Conservation (phyloP, 2,797 vertebrate genomes). For the Gymnoscopelus microlampas region DNA sequence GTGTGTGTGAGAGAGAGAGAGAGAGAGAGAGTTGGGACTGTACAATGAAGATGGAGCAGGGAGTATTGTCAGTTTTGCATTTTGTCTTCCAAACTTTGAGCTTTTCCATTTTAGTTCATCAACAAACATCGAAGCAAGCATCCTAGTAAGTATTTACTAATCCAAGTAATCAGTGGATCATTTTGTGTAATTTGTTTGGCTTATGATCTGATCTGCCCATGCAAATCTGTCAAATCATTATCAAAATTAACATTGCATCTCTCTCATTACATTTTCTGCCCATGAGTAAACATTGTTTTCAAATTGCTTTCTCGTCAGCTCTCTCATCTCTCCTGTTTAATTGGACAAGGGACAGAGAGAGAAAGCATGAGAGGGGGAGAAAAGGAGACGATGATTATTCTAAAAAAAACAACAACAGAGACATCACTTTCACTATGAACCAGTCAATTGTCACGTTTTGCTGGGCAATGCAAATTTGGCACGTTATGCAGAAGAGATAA, state of each 20-base stretch:
- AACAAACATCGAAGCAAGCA: not conserved
- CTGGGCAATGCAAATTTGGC: constrained; percentile 28
- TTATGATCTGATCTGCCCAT: not conserved
- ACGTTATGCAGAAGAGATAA: not conserved
- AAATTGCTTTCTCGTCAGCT: constrained; percentile 14
- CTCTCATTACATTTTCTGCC: constrained; percentile 28
- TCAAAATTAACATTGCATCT: constrained; percentile 6
- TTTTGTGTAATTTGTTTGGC: not conserved
- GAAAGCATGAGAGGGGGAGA: constrained; percentile 1
- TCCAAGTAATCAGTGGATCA: constrained; percentile 9
- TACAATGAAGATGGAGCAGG: too few relatives aligned
- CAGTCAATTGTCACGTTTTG: constrained; percentile 34
- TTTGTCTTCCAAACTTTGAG: too few relatives aligned
- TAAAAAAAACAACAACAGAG: constrained; percentile 30
- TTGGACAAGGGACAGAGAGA: constrained; percentile 9
- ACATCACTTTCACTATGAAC: constrained; percentile 22
- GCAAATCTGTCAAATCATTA: constrained; percentile 18
- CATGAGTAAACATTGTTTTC: constrained; percentile 32
- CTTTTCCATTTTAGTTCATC: too few relatives aligned
- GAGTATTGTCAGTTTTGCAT: too few relatives aligned
- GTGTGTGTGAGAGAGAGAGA: constrained; percentile 16
- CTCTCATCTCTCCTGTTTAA: constrained; percentile 8
- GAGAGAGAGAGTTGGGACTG: too few relatives aligned
- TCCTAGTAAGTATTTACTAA: not conserved
- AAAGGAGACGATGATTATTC: constrained; percentile 16